Percentiles rank a stretch among this genome's conserved stretches.
Conservation (phyloP, 2,888 invertebrate species). For the Leuctra nigra region DNA sequence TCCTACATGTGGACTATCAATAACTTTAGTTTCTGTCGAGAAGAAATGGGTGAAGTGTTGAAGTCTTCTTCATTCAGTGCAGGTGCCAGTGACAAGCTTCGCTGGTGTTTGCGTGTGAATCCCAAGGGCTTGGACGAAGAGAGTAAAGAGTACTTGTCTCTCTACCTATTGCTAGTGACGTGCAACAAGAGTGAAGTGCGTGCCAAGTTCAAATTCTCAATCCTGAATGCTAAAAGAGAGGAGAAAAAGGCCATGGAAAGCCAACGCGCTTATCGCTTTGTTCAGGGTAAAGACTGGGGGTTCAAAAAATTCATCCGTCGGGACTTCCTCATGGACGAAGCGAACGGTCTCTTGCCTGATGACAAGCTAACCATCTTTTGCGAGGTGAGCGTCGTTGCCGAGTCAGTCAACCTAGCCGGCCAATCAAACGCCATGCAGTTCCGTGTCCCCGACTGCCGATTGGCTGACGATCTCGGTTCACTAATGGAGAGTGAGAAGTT, state of each 20-base stretch:
- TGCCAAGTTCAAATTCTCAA: slow-evolving; percentile 99
- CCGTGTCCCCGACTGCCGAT: slow-evolving; percentile 78
- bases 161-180: slow-evolving; percentile 97
- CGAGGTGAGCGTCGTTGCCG: slow-evolving; percentile 97
- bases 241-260: slow-evolving; percentile 99
- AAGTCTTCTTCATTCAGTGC: slow-evolving; percentile 99
- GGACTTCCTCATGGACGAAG: slow-evolving; percentile 97
- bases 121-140: slow-evolving; percentile 99
- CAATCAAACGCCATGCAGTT: slow-evolving; percentile 98
- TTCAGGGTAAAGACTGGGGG: slow-evolving; percentile 99
- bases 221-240: slow-evolving; percentile 99
- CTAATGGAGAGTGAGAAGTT: slow-evolving; percentile 96
- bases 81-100: slow-evolving; percentile 98
- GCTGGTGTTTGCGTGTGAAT: slow-evolving; percentile 99
- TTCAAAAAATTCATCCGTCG: slow-evolving; percentile 99
- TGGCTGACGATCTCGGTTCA: slow-evolving; percentile 90
- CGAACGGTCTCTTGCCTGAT: slow-evolving; percentile 96
- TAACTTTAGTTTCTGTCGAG: slow-evolving; percentile 99
- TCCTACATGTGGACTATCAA: slow-evolving; percentile 99
- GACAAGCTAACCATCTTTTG: slow-evolving; percentile 99
- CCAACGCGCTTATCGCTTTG: slow-evolving; percentile 95
- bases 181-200: slow-evolving; percentile 99
- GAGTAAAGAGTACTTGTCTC: slow-evolving; percentile 99
- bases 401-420: slow-evolving; percentile 98
- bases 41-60: slow-evolving; percentile 99